Evolutionary conservation across 2,888 invertebrate species (phyloP), one percentile per base, ranked within the genome.

Genomic region (Zelleria hepariella): DNA sequence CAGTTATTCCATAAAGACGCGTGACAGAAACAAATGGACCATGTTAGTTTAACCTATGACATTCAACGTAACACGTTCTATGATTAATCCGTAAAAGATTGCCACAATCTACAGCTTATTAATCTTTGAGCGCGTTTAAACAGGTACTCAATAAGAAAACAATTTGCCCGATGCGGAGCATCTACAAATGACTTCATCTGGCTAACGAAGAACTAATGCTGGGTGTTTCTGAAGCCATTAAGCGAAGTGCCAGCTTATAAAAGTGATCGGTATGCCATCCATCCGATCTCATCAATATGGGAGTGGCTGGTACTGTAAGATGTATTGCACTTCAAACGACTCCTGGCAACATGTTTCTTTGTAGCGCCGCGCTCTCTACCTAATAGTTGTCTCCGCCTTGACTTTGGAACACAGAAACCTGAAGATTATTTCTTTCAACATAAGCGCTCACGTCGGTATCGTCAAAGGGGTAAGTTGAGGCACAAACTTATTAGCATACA

Each of bases 221-320:
- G 71, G 77, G 80, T 79, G 80, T 82, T 84, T 79, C 82, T 77
- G 77, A 73, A 78, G 73, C 75, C 86, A 83, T 86, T 84, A 81
- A 73, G 74, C 71, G 73, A 82, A 86, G 82, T 82, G 84, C 72
- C 76, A 72, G 80, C 77, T 80, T 83, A 85, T 86, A 84, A 86
- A 85, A 81, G 80, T 84, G 84, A 85, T 84, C 81, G 84, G 82
- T 81, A 81, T 80, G 82, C 84, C 75, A 84, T 85, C 82, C 81
- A 78, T 84, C 78, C 72, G 74, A 68, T 67, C 71, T 72, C 77
- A 81, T 82, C 83, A 79, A 78, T 80, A 77, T 72, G 67, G 66
- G 67, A 66, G 74, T 73, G 76, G 77, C 75, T 76, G 72, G 72
- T 73, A 68, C 55, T 24, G 18, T 20, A 27, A 60, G 60, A 60